Evolutionary conservation across 1,140 invertebrate genomes (phyloP), one percentile per base, ranked within the genome.

Genomic region (Amyelois transitella): DNA sequence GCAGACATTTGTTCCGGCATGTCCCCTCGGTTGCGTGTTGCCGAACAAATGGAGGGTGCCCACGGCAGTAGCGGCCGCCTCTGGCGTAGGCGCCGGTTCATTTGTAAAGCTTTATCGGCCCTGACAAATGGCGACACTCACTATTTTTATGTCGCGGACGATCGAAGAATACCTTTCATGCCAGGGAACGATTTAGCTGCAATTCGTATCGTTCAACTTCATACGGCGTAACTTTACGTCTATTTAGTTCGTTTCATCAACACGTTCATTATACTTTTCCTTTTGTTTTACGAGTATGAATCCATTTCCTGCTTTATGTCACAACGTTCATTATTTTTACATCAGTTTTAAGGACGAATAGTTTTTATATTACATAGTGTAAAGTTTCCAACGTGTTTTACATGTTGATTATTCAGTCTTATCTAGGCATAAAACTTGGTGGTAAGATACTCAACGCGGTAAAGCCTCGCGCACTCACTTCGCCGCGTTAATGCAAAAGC

Each of bases 401-500:
- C 69, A 71, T 73, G 78, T 83, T 82, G 75, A 86, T 83, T 81
- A 81, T 78, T 72, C 75, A 75, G 65, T 64, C 61, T 81, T 77
- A 75, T 77, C 72, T 79, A 72, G 61, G 68, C 74, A 77, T 79
- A 75, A 81, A 85, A 86, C 73, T 81, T 79, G 57, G 69, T 61
- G 62, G 64, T 64, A 79, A 82, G 73, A 84, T 77, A 82, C 75
- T 81, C 72, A 66, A 67, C 69, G 70, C 69, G 22, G 66, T 72
- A 72, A 75, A 79, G 72, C 66, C 70, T 72, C 71, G 64, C 69
- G 64, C 79, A 71, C 70, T 76, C 73, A 77, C 80, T 77, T 77
- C 70, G 56, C 71, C 58, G 65, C 74, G 77, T 79, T 85, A 87
- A 85, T 87, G 81, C 84, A 74, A 73, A 75, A 77, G 78, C 81